These are phyloP conservation scores for Sporophila hypoxantha DNA, from an alignment of 2,113 vertebrate species.

Conservation along the genomic window DNA sequence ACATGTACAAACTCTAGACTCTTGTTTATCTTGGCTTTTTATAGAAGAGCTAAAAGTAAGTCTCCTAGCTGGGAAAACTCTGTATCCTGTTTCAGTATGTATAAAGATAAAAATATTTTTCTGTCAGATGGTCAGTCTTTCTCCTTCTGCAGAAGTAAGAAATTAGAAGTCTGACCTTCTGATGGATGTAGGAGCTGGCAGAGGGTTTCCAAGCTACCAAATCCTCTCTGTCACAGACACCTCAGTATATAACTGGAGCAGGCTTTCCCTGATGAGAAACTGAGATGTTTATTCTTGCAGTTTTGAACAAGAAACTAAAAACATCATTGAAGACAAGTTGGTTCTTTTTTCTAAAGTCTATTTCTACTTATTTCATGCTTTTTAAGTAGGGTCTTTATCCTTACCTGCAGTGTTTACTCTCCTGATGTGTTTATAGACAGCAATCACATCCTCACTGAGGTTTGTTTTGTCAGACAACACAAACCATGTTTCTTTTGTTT, in stretches of 20 bases:
- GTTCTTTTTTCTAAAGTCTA: background rate
- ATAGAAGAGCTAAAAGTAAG: background rate
- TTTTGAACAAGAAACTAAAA: background rate
- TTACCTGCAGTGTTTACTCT: background rate
- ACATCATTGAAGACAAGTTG: background rate
- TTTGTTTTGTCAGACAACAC: background rate
- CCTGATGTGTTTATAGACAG: background rate
- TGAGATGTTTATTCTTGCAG: background rate
- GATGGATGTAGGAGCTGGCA: background rate
- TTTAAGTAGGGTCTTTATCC: background rate
- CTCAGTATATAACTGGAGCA: background rate
- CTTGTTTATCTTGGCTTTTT: background rate
- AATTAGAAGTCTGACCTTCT: background rate
- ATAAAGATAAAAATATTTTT: background rate
- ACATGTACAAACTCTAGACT: too few species aligned
- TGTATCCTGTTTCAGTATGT: background rate
- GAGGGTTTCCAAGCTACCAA: background rate
- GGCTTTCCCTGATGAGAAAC: background rate
- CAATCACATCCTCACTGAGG: background rate
- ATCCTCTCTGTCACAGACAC: background rate
- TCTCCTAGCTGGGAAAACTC: background rate
- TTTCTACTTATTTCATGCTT: background rate
- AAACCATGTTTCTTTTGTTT: background rate
- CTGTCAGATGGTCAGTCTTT: background rate
- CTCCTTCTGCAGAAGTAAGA: background rate